A percentile compares a stretch with the other conserved stretches of the same genome.
Conservation (phyloP, 2,888 invertebrate genomes). For the Melipona bicolor region DNA sequence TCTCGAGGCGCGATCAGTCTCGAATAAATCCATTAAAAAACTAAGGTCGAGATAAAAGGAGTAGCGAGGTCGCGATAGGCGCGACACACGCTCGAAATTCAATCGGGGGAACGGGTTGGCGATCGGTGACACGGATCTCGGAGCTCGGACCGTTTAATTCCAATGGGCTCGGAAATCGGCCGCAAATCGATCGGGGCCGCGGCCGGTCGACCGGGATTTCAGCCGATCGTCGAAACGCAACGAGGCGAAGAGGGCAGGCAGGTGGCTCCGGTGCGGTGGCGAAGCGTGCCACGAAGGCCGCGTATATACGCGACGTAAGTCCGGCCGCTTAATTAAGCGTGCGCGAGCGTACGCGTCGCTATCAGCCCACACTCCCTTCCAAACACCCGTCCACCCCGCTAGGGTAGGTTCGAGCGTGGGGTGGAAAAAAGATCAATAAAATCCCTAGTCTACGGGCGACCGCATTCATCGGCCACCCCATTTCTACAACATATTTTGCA, state of each 20-base stretch:
- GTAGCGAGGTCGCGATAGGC: neutral
- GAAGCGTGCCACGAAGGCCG: conserved; percentile 24
- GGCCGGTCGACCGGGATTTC: conserved; percentile 41
- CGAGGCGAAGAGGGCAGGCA: neutral
- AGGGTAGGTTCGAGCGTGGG: conserved; percentile 37
- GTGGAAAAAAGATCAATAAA: conserved; percentile 81
- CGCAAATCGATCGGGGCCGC: conserved; percentile 54
- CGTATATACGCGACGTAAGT: conserved; percentile 58
- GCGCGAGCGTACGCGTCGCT: conserved; percentile 55
- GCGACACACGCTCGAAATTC: conserved; percentile 30
- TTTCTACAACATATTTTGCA: conserved; percentile 82
- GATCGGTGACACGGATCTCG: neutral
- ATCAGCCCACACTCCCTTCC: conserved; percentile 11
- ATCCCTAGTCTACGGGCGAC: conserved; percentile 81
- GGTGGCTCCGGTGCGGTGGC: conserved; percentile 9
- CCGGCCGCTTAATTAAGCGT: conserved; percentile 72
- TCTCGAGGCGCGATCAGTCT: too few relatives aligned
- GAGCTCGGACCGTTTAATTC: conserved; percentile 52
- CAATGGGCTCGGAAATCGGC: conserved; percentile 40
- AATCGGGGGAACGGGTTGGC: conserved; percentile 28
- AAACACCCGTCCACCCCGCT: neutral
- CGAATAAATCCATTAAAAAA: neutral
- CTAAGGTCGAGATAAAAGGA: neutral
- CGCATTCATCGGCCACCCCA: conserved; percentile 81
- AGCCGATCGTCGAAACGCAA: conserved; percentile 49